Base-by-base conservation (phyloP, 2,888 invertebrate species). In the Icerya purchasi region DNA sequence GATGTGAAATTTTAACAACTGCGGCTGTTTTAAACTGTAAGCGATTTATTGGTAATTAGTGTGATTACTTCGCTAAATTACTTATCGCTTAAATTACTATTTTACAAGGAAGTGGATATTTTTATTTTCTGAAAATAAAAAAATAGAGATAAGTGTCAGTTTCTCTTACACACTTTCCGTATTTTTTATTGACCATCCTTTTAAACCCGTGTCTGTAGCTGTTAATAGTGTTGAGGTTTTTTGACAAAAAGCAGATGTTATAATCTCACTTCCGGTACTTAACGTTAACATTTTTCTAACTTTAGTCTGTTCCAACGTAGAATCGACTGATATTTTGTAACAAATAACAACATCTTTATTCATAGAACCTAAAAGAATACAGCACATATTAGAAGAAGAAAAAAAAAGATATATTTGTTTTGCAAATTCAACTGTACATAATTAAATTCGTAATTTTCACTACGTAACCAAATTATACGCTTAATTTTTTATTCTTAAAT, bases 291-390 rank as follows among this genome's bases (percentile, higher is more conserved):
- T 56, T 22, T 59, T 36, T n/a, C 57, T 50, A 3, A 67, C n/a
- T n/a, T 57, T 58, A n/a, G 59, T 36, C 14, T 36, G 24, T 1
- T 61, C 53, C 23, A 62, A 65, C 3, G 61, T 55, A 1, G 23
- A n/a, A 22, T 63, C 54, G 19, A 57, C 61, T n/a, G 63, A 64
- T 18, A 67, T 61, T 50, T 65, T 58, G 53, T 63, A 62, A 14
- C 66, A 53, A 19, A 60, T 36, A 14, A 67, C 61, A 21, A 60
- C 61, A n/a, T 66, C 67, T 58, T 62, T 59, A 54, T 63, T 65
- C n/a, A 62, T 54, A 8, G 64, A 63, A 64, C 66, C 67, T 68
- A 52, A 22, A 63, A 63, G 59, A 50, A n/a, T 22, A 19, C 61
- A 1, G 19, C 24, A 14, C 2, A 24, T 2, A 0, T 53, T 49